Base-by-base conservation (phyloP, 2,113 vertebrate genomes). In the Anguilla japonica region DNA sequence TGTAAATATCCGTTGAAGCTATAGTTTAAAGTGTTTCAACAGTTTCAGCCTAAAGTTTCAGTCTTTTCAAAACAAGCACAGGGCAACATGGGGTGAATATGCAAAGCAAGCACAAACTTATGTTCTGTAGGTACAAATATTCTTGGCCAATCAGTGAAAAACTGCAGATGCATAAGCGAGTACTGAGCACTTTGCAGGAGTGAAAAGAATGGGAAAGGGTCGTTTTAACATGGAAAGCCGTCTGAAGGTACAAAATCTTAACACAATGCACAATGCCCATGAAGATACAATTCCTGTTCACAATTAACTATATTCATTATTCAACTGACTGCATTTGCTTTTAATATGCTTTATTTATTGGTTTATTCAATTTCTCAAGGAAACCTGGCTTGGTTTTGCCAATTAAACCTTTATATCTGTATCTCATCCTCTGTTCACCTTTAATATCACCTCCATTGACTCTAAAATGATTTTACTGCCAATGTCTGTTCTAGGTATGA, bases 391-490 rank as follows among this genome's bases (percentile, higher is more conserved):
- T 83, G 46, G 50, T 57, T 46, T 16, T 26, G 41, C 13, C 34
- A 39, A 22, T 29, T 39, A 63, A 57, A 75, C 5, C n/a, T 9
- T 75, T 13, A 75, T 7, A 75, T 34, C 26, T 71, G 26, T n/a
- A 71, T 60, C 57, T 34, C 9, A 75, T n/a, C 60, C 71, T n/a
- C 2, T 60, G 34, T 60, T 60, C 57, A 60, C 13, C 50, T 53
- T 53, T 53, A 53, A 9, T 14, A 53, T 53, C 13, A 14, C 7
- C 50, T 53, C 50, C 50, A 67, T 26, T 67, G 5, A 26, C 60
- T 75, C 20, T 13, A 15, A 75, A 75, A 29, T 75, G n/a, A 34
- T 75, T n/a, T 85, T 71, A 53, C 43, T 85, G 67, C 29, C 84
- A 79, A 41, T 34, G 41, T 26, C 43, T 39, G 67, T 85, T 34